Evolutionary conservation across 37 sponge, comb jelly and placozoan genomes (phyloP).

Genomic region (Cliona cf. orientalis): DNA sequence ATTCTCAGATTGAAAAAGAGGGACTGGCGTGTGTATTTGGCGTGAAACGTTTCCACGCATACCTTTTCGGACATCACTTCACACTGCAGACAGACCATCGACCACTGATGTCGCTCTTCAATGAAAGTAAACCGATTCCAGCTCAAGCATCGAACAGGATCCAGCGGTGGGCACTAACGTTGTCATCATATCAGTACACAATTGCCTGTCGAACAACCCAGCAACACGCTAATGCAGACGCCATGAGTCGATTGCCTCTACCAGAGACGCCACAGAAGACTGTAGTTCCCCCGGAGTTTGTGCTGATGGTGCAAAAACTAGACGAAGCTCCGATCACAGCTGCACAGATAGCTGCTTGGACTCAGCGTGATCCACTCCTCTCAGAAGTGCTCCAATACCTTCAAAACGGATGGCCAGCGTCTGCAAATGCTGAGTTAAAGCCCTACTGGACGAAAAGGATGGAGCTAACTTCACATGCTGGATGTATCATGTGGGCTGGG

Average conservation of each 20-base stretch:
- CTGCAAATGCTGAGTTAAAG: constrained; percentile 3
- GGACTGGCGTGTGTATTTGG: constrained; percentile 17
- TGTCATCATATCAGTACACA: too few relatives aligned
- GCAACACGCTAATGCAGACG: neutral
- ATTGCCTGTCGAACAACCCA: neutral
- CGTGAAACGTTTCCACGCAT: constrained; percentile 14
- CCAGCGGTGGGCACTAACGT: too few relatives aligned
- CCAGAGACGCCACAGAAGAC: too few relatives aligned
- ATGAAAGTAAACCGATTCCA: too few relatives aligned
- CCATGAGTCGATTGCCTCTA: neutral
- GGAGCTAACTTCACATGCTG: constrained; percentile 43
- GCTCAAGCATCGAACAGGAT: too few relatives aligned
- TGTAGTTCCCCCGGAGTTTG: too few relatives aligned
- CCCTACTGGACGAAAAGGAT: constrained; percentile 7
- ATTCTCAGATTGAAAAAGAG: constrained; percentile 45
- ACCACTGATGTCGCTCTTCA: neutral
- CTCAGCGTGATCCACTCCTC: too few relatives aligned
- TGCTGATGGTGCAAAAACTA: too few relatives aligned
- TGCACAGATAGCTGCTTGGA: too few relatives aligned
- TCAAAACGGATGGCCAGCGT: constrained; percentile 36
- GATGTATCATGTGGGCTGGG: constrained; percentile 43
- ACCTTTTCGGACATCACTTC: constrained; percentile 15
- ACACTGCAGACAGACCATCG: neutral
- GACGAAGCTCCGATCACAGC: too few relatives aligned
- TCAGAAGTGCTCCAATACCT: neutral